Evolutionary conservation across 2,113 vertebrate genomes (phyloP).

Genomic region (Pionites leucogaster): DNA sequence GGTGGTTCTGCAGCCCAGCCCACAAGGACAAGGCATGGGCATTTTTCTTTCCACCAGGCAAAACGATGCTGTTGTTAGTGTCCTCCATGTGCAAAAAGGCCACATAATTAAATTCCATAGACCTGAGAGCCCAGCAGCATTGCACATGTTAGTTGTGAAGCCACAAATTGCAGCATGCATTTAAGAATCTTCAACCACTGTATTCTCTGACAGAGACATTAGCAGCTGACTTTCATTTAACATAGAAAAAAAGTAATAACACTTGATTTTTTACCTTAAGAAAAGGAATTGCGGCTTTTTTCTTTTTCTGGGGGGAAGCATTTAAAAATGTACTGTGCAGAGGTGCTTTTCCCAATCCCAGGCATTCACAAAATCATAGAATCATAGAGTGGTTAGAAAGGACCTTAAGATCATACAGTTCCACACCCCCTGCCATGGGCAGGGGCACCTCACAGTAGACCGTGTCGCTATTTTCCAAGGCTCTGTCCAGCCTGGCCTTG

Average conservation of each 20-base stretch:
- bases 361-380: background rate
- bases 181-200: slow-evolving; percentile 14
- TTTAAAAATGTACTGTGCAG: background rate
- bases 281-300: background rate
- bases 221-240: slow-evolving; percentile 19
- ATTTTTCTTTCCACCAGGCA: slow-evolving; percentile 49
- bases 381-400: background rate
- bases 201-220: slow-evolving; percentile 8
- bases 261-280: background rate
- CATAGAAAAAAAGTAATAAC: background rate
- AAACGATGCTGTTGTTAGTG: slow-evolving; percentile 36
- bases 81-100: slow-evolving; percentile 25
- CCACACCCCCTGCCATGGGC: background rate
- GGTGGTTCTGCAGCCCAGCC: slow-evolving; percentile 61
- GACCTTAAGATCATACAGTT: background rate
- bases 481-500: background rate
- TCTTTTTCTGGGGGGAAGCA: background rate
- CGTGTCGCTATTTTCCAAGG: background rate
- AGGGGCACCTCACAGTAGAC: background rate
- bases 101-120: slow-evolving; percentile 61
- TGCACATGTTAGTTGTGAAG: slow-evolving; percentile 30
- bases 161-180: slow-evolving; percentile 49
- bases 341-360: background rate
- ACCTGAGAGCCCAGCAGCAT: slow-evolving; percentile 14
- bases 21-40: slow-evolving; percentile 36